Evolutionary conservation across 2,113 vertebrate genomes (phyloP), one percentile per base, ranked within the genome.

Genomic region (Notarius lentiginosus): DNA sequence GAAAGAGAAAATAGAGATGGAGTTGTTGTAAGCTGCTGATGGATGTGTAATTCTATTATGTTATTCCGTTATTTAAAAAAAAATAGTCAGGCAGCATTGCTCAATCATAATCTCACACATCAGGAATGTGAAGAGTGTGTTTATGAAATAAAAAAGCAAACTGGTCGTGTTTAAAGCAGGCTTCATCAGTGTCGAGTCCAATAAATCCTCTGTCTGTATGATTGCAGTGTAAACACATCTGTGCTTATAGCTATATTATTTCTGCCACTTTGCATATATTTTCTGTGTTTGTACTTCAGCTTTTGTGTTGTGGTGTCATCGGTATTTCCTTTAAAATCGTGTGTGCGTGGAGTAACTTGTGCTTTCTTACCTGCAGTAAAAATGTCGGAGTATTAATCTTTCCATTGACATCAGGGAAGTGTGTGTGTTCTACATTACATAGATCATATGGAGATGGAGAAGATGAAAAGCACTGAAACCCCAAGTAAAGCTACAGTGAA

Each of bases 1-100:
- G 22, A 55, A 51, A 2, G 53, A 55, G 22, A 66, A 41, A 83
- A 34, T 68, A 55, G 82, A 68, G 65, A 72, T 84, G 65, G 49
- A 84, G 65, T 7, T 84, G 82, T 53, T 22, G 51, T 20, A 22
- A 84, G 12, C 79, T 60, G 79, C 55, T 86, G 88, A 81, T 68
- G 81, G 82, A 72, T 79, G 72, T 76, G 82, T 77, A 85, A 90
- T 85, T 83, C 86, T 83, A 87, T 80, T 22, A 34, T 80, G 79
- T 41, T 80, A 60, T 60, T 80, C 79, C 79, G 61, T 80, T 61
- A 80, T 30, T 41, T 11, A 47, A 65, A n/a, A 65, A 30, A 68
- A 30, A 30, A 47, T 10, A 56, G 2, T 51, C 85, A 86, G 81
- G 70, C 66, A 76, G 65, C 68, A 17, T 56, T 73, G 76, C 87